These are phyloP conservation scores for Formica selysi DNA, from an alignment of 1,140 invertebrate species.

Conservation along the genomic window DNA sequence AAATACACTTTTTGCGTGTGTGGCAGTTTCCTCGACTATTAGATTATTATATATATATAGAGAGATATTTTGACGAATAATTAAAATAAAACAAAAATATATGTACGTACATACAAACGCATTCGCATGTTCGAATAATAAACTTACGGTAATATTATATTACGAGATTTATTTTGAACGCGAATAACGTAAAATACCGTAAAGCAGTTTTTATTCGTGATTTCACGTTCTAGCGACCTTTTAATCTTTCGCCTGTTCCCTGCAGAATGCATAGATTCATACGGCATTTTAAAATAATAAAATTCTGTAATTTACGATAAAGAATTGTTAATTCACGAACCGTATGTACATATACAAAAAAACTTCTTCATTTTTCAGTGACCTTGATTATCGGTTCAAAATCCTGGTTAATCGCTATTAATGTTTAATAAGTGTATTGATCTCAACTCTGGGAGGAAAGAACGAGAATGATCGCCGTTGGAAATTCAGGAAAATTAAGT, in stretches of 20 bases:
- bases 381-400: not conserved
- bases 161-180: not conserved
- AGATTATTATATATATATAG: not conserved
- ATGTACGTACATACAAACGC: no score
- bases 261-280: conserved; percentile 5
- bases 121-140: not conserved
- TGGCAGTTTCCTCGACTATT: not conserved
- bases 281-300: conserved; percentile 23
- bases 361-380: not conserved
- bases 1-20: no score
- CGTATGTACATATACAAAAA: not conserved
- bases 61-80: not conserved
- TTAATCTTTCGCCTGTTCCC: conserved; percentile 11
- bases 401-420: not conserved
- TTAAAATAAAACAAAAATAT: not conserved
- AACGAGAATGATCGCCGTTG: not conserved
- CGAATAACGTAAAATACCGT: not conserved
- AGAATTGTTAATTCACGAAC: conserved; percentile 23
- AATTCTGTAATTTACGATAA: conserved; percentile 24
- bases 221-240: conserved; percentile 28
- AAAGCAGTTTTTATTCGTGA: conserved; percentile 13
- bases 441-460: not conserved
- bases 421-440: not conserved
- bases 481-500: conserved; percentile 58
- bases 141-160: not conserved